These are phyloP conservation scores for Ciconia nigra DNA, from an alignment of 2,797 vertebrate genomes.

Conservation along the genomic window DNA sequence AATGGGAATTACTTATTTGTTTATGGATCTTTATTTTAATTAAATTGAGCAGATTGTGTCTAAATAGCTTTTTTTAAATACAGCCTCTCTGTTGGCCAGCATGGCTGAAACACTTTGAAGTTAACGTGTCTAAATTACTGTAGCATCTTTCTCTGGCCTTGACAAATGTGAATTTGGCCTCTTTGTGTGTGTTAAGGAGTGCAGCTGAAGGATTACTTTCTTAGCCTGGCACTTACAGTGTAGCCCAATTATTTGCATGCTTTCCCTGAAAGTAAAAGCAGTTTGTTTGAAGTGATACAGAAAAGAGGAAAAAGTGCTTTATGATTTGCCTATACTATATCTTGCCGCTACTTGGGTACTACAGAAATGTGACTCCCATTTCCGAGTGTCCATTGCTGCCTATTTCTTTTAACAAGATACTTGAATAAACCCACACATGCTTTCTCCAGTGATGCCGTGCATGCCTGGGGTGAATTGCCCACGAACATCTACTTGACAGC, in stretches of 20 bases:
- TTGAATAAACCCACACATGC: neutral
- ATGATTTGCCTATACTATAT: neutral
- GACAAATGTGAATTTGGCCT: neutral
- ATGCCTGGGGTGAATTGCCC: neutral
- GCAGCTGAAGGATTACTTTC: neutral
- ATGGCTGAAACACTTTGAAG: neutral
- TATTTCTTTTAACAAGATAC: neutral
- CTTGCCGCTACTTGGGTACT: neutral
- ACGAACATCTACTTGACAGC: neutral
- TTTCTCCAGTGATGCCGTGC: neutral
- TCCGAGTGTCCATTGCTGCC: neutral
- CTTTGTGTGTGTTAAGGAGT: accelerated
- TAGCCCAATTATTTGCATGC: neutral
- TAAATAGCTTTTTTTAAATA: neutral
- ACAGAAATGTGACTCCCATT: neutral
- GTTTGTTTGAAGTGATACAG: neutral
- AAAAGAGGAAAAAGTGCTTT: neutral
- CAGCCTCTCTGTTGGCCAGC: neutral
- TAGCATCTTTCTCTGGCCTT: neutral
- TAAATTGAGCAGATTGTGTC: neutral
- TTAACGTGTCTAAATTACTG: neutral
- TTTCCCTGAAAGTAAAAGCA: neutral
- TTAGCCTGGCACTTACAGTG: neutral
- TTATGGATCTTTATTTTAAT: neutral
- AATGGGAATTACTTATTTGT: neutral